These are phyloP conservation scores for Anastrepha obliqua DNA, from an alignment of 1,140 invertebrate genomes.

Conservation along the genomic window DNA sequence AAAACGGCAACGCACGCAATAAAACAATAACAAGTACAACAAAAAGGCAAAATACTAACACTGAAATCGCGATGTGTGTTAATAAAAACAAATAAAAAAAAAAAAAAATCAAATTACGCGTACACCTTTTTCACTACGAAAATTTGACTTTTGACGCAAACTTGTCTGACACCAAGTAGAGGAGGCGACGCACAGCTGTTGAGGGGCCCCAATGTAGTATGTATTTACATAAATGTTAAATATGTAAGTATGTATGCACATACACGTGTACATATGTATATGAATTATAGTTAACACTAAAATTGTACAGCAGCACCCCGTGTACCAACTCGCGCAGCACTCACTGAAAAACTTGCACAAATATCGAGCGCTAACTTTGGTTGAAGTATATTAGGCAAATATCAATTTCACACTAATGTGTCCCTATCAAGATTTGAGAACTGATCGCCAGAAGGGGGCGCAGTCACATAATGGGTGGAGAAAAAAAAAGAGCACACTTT, in stretches of 20 bases:
- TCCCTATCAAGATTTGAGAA: not conserved
- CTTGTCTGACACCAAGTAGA: not conserved
- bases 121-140: not conserved
- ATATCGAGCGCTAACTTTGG: too few species aligned
- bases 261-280: not conserved
- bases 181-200: not conserved
- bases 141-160: conserved; percentile 20
- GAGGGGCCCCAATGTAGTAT: not conserved
- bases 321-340: too few species aligned
- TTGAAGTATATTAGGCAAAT: not conserved
- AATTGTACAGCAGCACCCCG: too few species aligned
- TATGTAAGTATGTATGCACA: not conserved
- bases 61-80: not conserved
- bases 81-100: not conserved
- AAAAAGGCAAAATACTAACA: conserved; percentile 13
- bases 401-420: not conserved
- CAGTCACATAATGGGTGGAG: not conserved
- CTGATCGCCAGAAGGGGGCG: not conserved
- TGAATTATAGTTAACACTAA: not conserved
- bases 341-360: too few species aligned
- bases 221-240: too few species aligned
- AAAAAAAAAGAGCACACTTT: not conserved
- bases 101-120: not conserved
- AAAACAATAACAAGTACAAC: conserved; percentile 17
- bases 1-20: conserved; percentile 9